Conservation (phyloP, 2,888 invertebrate genomes). For the Andrena bucephala region DNA sequence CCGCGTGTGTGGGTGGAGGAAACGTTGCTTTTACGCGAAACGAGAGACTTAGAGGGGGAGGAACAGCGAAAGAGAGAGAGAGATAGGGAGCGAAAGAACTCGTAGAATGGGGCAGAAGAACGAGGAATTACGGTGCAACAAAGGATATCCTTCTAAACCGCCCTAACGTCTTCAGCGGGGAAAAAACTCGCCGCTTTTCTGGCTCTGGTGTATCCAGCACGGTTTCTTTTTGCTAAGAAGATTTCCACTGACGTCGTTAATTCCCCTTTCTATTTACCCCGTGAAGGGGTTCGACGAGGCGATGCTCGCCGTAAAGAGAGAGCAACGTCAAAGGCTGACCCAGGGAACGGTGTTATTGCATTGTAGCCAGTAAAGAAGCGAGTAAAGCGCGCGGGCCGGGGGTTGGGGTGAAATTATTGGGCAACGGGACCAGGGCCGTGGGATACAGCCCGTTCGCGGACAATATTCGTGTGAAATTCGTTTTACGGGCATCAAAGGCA, state of each 20-base stretch:
- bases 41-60: background rate
- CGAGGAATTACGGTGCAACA: conserved; percentile 50
- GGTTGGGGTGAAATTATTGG: conserved; percentile 60
- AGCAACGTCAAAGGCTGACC: conserved; percentile 44
- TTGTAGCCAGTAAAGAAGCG: conserved; percentile 46
- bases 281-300: conserved; percentile 17
- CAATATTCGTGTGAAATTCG: conserved; percentile 58
- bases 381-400: conserved; percentile 7
- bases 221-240: conserved; percentile 58
- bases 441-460: conserved; percentile 26
- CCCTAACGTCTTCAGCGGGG: conserved; percentile 23
- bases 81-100: background rate
- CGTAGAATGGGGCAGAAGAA: conserved; percentile 17
- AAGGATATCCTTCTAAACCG: conserved; percentile 49
- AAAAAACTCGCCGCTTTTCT: conserved; percentile 44
- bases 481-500: conserved; percentile 57
- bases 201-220: conserved; percentile 11
- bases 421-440: conserved; percentile 24
- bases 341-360: conserved; percentile 47
- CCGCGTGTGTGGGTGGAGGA: background rate
- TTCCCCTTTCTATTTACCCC: conserved; percentile 51
- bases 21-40: conserved; percentile 5
- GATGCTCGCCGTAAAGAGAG: conserved; percentile 17
- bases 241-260: conserved; percentile 61
- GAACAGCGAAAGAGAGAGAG: no score